phyloP scores from a whole-genome alignment of 2,113 vertebrate species.

The Hippopotamus amphibius region DNA sequence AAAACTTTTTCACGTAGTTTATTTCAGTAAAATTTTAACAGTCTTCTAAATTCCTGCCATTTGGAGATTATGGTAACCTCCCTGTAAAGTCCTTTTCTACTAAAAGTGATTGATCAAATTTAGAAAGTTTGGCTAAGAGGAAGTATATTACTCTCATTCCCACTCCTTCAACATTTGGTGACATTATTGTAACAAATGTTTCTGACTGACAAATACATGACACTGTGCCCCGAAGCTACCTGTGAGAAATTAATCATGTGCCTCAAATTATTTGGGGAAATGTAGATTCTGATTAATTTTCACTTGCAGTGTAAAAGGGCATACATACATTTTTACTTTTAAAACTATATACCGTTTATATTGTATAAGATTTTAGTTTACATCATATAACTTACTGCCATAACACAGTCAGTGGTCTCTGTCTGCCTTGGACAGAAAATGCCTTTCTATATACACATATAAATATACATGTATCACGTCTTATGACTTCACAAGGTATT shows the following conservation, averaged over 20 bases:
- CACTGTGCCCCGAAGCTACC: background rate
- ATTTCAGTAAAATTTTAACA: conserved; percentile 17
- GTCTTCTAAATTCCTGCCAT: background rate
- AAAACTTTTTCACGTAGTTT: background rate
- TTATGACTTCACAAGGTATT: background rate
- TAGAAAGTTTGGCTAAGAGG: background rate
- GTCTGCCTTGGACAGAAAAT: background rate
- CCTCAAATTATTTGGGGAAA: background rate
- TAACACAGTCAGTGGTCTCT: background rate
- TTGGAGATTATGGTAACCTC: background rate
- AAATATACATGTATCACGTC: background rate
- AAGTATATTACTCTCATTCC: background rate
- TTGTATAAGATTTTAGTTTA: background rate
- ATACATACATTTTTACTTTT: background rate
- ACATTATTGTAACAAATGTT: background rate
- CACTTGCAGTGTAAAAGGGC: background rate
- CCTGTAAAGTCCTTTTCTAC: background rate
- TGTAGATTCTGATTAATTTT: background rate
- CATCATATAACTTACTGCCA: background rate
- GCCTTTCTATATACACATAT: background rate
- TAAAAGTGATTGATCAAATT: background rate
- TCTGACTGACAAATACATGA: background rate
- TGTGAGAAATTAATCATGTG: conserved; percentile 33
- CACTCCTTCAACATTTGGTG: background rate
- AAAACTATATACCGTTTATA: background rate